These are phyloP conservation scores for Platypus cylindrus DNA, from an alignment of 2,888 invertebrate genomes.

Conservation along the genomic window DNA sequence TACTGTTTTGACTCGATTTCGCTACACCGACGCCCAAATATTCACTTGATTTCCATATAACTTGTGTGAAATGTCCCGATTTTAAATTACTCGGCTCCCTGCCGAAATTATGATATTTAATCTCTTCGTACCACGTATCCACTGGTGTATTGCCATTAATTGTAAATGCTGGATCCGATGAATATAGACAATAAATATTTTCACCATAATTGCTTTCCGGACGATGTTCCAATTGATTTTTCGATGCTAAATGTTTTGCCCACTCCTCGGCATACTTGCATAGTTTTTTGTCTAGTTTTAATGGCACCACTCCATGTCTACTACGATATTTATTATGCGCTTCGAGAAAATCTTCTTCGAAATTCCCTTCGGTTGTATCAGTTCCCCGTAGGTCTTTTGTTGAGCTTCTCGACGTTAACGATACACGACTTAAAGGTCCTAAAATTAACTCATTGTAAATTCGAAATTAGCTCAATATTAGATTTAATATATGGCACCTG, in stretches of 20 bases:
- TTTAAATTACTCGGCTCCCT: slow-evolving; percentile 46
- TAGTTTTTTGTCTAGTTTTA: slow-evolving; percentile 51
- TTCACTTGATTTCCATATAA: slow-evolving; percentile 55
- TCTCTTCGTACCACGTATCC: slow-evolving; percentile 65
- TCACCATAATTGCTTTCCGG: slow-evolving; percentile 70
- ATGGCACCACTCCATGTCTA: slow-evolving; percentile 54
- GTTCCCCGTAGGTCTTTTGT: slow-evolving; percentile 28
- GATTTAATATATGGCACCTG: slow-evolving; percentile 6
- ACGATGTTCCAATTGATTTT: slow-evolving; percentile 58
- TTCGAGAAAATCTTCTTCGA: slow-evolving; percentile 57
- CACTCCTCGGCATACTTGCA: slow-evolving; percentile 58
- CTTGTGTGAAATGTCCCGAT: slow-evolving; percentile 61
- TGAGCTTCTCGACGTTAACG: slow-evolving; percentile 39
- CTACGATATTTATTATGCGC: slow-evolving; percentile 62
- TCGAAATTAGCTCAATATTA: not conserved
- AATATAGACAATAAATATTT: slow-evolving; percentile 68
- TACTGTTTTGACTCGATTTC: slow-evolving; percentile 55
- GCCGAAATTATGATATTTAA: slow-evolving; percentile 48
- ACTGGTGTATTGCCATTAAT: slow-evolving; percentile 61
- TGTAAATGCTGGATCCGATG: slow-evolving; percentile 52
- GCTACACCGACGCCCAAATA: slow-evolving; percentile 57
- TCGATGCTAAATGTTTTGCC: slow-evolving; percentile 54
- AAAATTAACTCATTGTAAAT: not conserved
- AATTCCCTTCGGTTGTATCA: slow-evolving; percentile 33
- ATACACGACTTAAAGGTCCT: slow-evolving; percentile 8